These are phyloP conservation scores for Subacronicta megacephala DNA, from an alignment of 2,888 invertebrate genomes.

Conservation along the genomic window DNA sequence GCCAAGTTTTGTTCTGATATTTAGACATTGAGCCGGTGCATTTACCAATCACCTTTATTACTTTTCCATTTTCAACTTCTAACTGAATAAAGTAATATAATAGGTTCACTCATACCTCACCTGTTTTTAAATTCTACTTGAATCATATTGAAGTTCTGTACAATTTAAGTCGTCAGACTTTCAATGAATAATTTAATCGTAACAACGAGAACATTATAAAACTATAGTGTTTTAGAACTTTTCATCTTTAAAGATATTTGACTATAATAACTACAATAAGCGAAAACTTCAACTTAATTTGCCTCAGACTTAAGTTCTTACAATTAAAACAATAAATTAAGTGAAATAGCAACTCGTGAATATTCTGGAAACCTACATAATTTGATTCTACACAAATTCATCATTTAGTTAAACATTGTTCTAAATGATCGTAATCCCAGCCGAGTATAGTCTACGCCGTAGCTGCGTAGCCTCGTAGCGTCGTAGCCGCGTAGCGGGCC, in stretches of 20 bases:
- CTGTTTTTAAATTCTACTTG: slow-evolving; percentile 29
- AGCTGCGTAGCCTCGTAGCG: slow-evolving; percentile 19
- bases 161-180: slow-evolving; percentile 27
- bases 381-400: slow-evolving; percentile 42
- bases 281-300: slow-evolving; percentile 23
- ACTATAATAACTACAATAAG: slow-evolving; percentile 10
- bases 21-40: background rate
- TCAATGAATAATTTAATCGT: slow-evolving; percentile 33
- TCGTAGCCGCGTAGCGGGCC: slow-evolving; percentile 29
- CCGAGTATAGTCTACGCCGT: slow-evolving; percentile 34
- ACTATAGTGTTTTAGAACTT: slow-evolving; percentile 16
- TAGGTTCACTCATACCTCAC: background rate
- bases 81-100: background rate
- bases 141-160: slow-evolving; percentile 21
- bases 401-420: slow-evolving; percentile 37
- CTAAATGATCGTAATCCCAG: slow-evolving; percentile 33
- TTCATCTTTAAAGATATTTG: slow-evolving; percentile 13
- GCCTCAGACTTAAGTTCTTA: slow-evolving; percentile 10
- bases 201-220: slow-evolving; percentile 17
- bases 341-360: slow-evolving; percentile 28
- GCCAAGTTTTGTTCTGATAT: background rate
- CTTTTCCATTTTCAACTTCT: background rate
- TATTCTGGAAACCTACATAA: slow-evolving; percentile 32
- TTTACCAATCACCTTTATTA: background rate
- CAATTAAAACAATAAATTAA: slow-evolving; percentile 29